Base-by-base conservation (phyloP, 2,113 vertebrate genomes). In the Lethenteron reissneri region DNA sequence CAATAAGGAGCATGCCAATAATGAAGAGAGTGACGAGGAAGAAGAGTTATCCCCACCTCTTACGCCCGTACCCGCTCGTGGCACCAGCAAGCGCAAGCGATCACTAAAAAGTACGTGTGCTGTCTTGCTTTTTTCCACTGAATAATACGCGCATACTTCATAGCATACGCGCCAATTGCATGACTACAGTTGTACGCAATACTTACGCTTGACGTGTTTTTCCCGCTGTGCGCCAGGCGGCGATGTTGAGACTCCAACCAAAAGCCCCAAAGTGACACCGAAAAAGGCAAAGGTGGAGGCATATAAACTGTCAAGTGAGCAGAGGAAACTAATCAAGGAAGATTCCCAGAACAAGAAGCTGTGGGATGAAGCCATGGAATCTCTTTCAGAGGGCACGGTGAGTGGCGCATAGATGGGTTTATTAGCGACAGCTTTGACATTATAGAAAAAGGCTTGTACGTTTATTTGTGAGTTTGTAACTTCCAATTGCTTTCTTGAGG, bases 201-300 rank as follows among this genome's bases (percentile, higher is more conserved):
- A 19, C 17, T 14, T 64, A 7, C 17, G 60, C 60, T 19, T 15
- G 14, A 19, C 60, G 6, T 64, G 4, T 64, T 14, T 15, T 5
- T 15, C 8, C 60, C 14, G 17, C 60, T 64, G 60, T 14, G 60
- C 5, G 60, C 41, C 41, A 41, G 41, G 41, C 41, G 41, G 41
- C 41, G 41, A 41, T 41, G 41, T 41, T 41, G 41, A 41, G 5
- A 41, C 41, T 41, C 41, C 41, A 41, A 41, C 41, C 41, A 41
- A 41, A 41, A 41, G 78, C 56, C 77, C 77, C 1, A 10, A 11
- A 25, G 74, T 70, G 15, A 78, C 79, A 1, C 79, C 84, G 1
- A 99, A 95, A 77, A 99, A 90, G 75, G 78, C 80, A 11, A 95
- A 88, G 75, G 82, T 91, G 57, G 92, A 96, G 75, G 81, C 82